phyloP scores from a whole-genome alignment of 2,888 invertebrate genomes.

The Parelbella ahira region DNA sequence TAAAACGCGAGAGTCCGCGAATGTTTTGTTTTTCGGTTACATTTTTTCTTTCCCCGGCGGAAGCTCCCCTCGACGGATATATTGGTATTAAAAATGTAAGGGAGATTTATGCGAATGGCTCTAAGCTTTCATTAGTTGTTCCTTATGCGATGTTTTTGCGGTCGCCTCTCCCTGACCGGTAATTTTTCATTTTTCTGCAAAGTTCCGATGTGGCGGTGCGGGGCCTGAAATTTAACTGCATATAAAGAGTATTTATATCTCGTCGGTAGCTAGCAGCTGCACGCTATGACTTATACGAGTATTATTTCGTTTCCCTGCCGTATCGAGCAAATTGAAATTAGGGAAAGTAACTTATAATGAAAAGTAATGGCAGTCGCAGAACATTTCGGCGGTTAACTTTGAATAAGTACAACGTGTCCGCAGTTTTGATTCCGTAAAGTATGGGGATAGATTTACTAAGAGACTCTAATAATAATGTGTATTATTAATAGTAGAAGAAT shows the following conservation, averaged over 20 bases:
- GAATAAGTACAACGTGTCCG: too few species aligned
- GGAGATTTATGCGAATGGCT: conserved; percentile 81
- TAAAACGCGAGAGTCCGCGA: conserved; percentile 71
- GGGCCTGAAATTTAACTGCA: conserved; percentile 73
- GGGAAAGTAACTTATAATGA: conserved; percentile 53
- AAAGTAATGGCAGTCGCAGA: conserved; percentile 42
- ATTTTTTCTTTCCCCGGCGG: conserved; percentile 58
- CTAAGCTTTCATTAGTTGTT: conserved; percentile 80
- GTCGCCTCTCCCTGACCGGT: conserved; percentile 78
- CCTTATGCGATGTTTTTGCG: conserved; percentile 76
- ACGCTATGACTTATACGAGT: conserved; percentile 61
- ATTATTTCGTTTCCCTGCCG: conserved; percentile 62
- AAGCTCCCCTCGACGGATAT: conserved; percentile 74
- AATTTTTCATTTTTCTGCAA: conserved; percentile 78
- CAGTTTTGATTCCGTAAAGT: too few species aligned
- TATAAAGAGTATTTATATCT: conserved; percentile 78
- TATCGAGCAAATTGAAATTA: conserved; percentile 56
- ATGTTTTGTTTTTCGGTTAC: conserved; percentile 66
- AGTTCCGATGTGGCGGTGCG: conserved; percentile 67
- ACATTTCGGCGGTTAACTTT: conserved; percentile 8
- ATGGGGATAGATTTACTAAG: too few species aligned
- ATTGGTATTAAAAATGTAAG: conserved; percentile 81
- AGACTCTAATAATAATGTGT: too few species aligned
- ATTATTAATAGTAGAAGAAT: too few species aligned
- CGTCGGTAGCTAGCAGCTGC: conserved; percentile 60